Evolutionary conservation across 2,113 vertebrate genomes (phyloP), one percentile per base, ranked within the genome.

Genomic region (Semnornis frantzii): DNA sequence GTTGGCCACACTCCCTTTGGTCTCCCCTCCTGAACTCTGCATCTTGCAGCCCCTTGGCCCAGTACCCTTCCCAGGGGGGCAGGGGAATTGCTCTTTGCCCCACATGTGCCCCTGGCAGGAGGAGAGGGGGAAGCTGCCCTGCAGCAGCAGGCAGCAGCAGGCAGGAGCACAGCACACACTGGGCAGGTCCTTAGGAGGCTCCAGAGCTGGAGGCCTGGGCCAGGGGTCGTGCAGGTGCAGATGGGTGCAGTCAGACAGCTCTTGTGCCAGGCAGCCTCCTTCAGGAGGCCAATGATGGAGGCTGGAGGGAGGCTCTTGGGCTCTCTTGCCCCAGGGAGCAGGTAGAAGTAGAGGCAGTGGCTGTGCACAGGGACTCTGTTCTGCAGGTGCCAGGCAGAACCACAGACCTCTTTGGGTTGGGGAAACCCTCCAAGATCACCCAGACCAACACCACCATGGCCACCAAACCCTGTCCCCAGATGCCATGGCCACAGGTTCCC

Each of bases 41-140:
- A 19, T 30, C 37, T 85, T 6, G 0, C 15, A 19, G 44, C 46
- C 16, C 3, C 9, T 77, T 74, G 42, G 13, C 28, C 62, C 27
- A 37, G 27, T 30, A 19, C 74, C 24, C 18, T 76, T 60, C 55
- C 54, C 1, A 0, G 60, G 50, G 21, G 83, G 15, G 16, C 28
- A 48, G 62, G 25, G 18, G 37, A 12, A 74, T 54, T 57, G 15
- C 21, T 68, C 0, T 59, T 15, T 39, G 44, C 39, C 59, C 46
- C 15, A 28, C 34, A 4, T 2, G 0, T 3, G 9, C 44, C 57
- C 37, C 59, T 4, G 64, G 82, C 54, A 1, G 2, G 48, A 55
- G 18, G 4, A 5, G 75, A 57, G 50, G 58, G 46, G 65, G 66
- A 33, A 16, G 23, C 57, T 1, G 1, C 8, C 18, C 63, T 82